Base-by-base conservation (phyloP, 1,140 invertebrate genomes). In the Leptinotarsa lineolata region DNA sequence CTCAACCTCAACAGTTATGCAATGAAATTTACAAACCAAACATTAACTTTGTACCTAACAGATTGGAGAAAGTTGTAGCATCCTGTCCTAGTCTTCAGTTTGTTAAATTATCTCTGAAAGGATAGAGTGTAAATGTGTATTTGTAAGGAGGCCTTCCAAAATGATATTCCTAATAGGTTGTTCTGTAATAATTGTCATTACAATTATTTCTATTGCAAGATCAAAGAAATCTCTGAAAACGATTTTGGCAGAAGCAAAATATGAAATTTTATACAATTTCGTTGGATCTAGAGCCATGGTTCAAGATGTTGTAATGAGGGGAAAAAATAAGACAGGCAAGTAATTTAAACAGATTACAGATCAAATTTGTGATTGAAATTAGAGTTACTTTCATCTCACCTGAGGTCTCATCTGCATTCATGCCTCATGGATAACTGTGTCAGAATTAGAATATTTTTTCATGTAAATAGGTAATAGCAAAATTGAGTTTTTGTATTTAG, bases 271-370 rank as follows among this genome's bases (percentile, higher is more conserved):
- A 13, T 90, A 88, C 77, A 87, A 90, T 79, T 78, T 85, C 48
- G 59, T 89, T 12, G 90, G 88, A 15, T 81, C 85, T 2, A 81
- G 84, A 48, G 86, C 85, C 18, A 78, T 89, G 48, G 67, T 88
- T n/a, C 84, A 87, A 22, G 90, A 90, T 80, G 81, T 86, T 46
- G 11, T 86, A 1, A 80, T 86, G 67, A 83, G 84, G 8, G 80
- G 81, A 4, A 80, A 84, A 72, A 90, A 90, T 83, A 87, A 86
- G 78, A 87, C 87, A 61, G 87, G 89, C 90, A 82, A 85, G 85
- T 60, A 22, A 74, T 39, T 39, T 39, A 15, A 39, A 30, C 16
- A 20, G 8, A 16, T 24, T n/a, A 30, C 22, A 64, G n/a, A 63
- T 44, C 21, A 70, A 61, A 39, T 30, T 22, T 21, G 2, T n/a